Conservation (phyloP, 2,888 invertebrate species). For the Neelides folsomi region DNA sequence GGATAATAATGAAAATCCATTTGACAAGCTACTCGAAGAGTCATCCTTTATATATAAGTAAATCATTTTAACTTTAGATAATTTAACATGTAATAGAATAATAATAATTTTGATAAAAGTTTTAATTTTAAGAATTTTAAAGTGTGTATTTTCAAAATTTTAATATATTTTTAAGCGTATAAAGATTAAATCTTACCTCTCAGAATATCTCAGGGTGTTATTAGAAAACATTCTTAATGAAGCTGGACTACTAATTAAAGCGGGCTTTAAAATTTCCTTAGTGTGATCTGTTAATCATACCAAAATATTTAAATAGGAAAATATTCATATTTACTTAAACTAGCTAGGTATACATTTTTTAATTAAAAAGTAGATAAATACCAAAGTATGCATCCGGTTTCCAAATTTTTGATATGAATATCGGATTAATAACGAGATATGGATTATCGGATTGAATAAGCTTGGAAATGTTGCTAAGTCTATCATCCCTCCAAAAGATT, state of each 20-base stretch:
- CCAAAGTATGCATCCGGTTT: constrained; percentile 12
- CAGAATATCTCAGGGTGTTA: constrained; percentile 9
- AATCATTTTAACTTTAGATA: too few species aligned
- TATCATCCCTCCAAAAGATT: constrained; percentile 12
- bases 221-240: constrained; percentile 11
- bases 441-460: background rate
- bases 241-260: constrained; percentile 8
- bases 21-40: constrained; percentile 10
- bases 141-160: too few species aligned
- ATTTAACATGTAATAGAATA: too few species aligned
- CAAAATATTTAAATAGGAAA: background rate
- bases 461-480: constrained; percentile 1
- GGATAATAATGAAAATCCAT: constrained; percentile 18
- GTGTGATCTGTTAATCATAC: constrained; percentile 9
- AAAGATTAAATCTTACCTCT: constrained; percentile 5
- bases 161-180: too few species aligned
- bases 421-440: constrained; percentile 6
- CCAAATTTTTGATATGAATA: constrained; percentile 8
- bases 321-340: background rate
- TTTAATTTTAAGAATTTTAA: too few species aligned
- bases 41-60: constrained; percentile 9
- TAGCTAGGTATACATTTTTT: background rate
- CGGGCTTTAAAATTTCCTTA: constrained; percentile 8
- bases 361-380: background rate
- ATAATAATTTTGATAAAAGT: too few species aligned